These are phyloP conservation scores for Pseudomyrmex sp. DNA, from an alignment of 1,140 invertebrate species.

Conservation along the genomic window DNA sequence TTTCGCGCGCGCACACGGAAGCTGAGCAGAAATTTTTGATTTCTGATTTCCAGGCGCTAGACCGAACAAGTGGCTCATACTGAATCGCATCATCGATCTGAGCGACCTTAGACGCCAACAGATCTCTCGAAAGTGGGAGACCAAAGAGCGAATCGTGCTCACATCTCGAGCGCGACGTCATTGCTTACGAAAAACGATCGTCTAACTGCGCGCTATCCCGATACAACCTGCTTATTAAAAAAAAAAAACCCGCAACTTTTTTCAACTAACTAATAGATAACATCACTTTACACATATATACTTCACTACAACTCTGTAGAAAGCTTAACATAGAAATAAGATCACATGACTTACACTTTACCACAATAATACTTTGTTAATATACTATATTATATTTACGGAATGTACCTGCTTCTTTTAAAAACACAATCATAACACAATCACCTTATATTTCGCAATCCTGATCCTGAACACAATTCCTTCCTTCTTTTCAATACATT, in stretches of 20 bases:
- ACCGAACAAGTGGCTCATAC: constrained; percentile 79
- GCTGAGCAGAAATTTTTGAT: constrained; percentile 76
- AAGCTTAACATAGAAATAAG: constrained; percentile 8
- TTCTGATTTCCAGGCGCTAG: constrained; percentile 81
- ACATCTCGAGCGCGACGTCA: constrained; percentile 60
- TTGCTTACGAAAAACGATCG: constrained; percentile 66
- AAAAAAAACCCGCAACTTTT: not conserved
- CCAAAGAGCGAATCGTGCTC: constrained; percentile 74
- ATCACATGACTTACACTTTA: constrained; percentile 6
- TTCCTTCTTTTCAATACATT: constrained; percentile 33
- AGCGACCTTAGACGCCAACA: constrained; percentile 82
- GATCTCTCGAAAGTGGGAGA: constrained; percentile 81
- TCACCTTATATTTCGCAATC: not conserved
- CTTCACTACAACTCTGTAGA: not conserved
- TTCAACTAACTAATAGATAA: not conserved
- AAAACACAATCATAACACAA: not conserved
- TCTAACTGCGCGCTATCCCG: constrained; percentile 28
- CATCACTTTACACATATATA: not conserved
- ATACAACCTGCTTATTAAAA: constrained; percentile 15
- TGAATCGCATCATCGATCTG: constrained; percentile 80
- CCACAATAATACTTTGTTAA: not conserved
- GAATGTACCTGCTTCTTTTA: constrained; percentile 21
- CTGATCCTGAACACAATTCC: not conserved
- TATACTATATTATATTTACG: constrained; percentile 28
- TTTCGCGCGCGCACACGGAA: constrained; percentile 5